A percentile compares a stretch with the other conserved stretches of the same genome.
Conservation (phyloP, 2,113 vertebrate genomes). For the Actenoides hombroni region DNA sequence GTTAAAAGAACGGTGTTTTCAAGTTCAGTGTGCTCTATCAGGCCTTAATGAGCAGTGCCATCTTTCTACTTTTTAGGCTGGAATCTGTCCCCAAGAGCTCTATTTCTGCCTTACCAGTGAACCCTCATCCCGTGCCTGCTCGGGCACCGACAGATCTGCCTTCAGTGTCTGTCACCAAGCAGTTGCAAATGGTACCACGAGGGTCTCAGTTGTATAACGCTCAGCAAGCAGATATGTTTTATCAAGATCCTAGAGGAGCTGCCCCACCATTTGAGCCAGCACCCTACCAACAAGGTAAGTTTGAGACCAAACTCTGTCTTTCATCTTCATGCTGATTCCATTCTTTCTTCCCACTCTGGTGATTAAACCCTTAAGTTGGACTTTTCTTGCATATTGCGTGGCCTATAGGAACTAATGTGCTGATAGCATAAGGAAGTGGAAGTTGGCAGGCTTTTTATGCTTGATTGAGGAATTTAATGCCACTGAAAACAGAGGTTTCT, state of each 20-base stretch:
- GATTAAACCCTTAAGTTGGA: background rate
- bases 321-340: background rate
- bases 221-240: constrained; percentile 88
- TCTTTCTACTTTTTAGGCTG: constrained; percentile 73
- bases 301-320: background rate
- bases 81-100: constrained; percentile 83
- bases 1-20: background rate
- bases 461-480: background rate
- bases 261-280: constrained; percentile 88
- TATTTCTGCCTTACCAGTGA: constrained; percentile 83
- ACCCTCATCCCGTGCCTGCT: constrained; percentile 79
- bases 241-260: constrained; percentile 83
- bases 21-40: background rate
- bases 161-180: constrained; percentile 83
- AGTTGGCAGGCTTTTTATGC: background rate
- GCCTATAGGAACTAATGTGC: background rate
- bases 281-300: constrained; percentile 85
- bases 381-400: fast-evolving
- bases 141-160: constrained; percentile 84
- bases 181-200: constrained; percentile 85
- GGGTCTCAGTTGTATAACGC: constrained; percentile 85
- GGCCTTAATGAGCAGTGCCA: background rate
- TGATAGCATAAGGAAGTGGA: background rate
- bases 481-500: background rate
- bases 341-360: background rate